These are phyloP conservation scores for Rhinoderma darwinii DNA, from an alignment of 2,113 vertebrate species.

Conservation along the genomic window DNA sequence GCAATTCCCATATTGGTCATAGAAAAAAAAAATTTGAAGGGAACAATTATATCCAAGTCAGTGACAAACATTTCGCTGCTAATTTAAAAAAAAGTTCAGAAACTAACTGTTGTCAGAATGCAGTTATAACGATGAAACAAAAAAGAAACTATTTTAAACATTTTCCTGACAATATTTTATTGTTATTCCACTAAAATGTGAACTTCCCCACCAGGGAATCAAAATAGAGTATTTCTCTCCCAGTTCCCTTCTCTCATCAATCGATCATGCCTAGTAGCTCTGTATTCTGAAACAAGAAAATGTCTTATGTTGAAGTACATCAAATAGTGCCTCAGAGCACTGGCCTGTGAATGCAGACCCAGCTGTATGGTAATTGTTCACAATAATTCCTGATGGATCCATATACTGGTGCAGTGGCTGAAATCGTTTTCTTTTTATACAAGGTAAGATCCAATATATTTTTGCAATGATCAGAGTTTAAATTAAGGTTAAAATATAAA, in stretches of 20 bases:
- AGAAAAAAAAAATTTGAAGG: no score
- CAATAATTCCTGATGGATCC: not conserved
- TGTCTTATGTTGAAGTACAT: not conserved
- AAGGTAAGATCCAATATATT: not conserved
- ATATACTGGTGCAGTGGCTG: not conserved
- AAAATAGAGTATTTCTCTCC: conserved; percentile 5
- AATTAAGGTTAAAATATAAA: not conserved
- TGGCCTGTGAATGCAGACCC: conserved; percentile 4
- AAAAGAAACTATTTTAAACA: not conserved
- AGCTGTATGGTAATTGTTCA: conserved; percentile 31
- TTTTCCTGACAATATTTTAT: not conserved
- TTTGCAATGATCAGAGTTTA: not conserved
- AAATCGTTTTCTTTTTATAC: not conserved
- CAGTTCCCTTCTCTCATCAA: not conserved
- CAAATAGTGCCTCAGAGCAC: conserved; percentile 8
- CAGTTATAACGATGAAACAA: not conserved
- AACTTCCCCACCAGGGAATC: not conserved
- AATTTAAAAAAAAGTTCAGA: not conserved
- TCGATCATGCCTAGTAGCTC: conserved; percentile 41
- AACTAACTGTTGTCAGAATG: not conserved
- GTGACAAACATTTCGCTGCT: no score
- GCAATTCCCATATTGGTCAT: no score
- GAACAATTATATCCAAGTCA: no score
- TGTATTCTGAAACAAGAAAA: conserved; percentile 3
- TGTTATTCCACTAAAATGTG: conserved; percentile 18